Percentiles rank a stretch among this genome's conserved stretches.
phyloP scores from a whole-genome alignment of 2,113 vertebrate genomes.

The Chloroceryle aenea region DNA sequence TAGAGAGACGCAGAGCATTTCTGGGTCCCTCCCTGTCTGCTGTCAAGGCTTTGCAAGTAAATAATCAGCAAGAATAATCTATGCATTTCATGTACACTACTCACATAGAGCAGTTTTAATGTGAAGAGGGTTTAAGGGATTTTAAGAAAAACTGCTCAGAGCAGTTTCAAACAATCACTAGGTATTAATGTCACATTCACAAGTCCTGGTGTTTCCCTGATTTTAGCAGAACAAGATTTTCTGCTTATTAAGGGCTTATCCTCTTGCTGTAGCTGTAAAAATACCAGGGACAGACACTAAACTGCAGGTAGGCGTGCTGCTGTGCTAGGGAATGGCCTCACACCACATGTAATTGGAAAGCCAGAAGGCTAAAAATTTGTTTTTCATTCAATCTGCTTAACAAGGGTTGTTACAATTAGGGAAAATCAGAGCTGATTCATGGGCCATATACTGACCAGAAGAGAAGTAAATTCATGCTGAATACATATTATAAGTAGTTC shows the following conservation, averaged over 20 bases:
- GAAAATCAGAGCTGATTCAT: not conserved
- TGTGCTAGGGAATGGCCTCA: not conserved
- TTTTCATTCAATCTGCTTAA: not conserved
- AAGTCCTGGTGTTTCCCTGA: not conserved
- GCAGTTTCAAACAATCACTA: not conserved
- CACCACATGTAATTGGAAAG: not conserved
- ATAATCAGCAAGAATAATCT: not conserved
- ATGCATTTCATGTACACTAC: not conserved
- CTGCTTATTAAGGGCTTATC: not conserved
- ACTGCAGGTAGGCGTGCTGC: not conserved
- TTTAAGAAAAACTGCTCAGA: slow-evolving; percentile 10
- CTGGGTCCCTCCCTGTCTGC: not conserved
- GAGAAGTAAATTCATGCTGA: not conserved
- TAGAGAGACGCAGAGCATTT: not conserved
- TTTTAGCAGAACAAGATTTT: slow-evolving; percentile 16
- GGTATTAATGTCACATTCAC: not conserved
- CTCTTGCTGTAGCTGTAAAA: not conserved
- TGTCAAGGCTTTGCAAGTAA: slow-evolving; percentile 15
- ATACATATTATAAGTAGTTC: not conserved
- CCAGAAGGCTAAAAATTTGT: not conserved
- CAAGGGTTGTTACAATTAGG: not conserved
- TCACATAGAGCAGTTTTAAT: not conserved
- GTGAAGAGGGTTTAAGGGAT: not conserved
- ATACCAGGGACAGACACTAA: not conserved
- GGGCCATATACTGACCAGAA: not conserved